These are phyloP conservation scores for Epinotia nisella DNA, from an alignment of 2,888 invertebrate species.

Conservation along the genomic window DNA sequence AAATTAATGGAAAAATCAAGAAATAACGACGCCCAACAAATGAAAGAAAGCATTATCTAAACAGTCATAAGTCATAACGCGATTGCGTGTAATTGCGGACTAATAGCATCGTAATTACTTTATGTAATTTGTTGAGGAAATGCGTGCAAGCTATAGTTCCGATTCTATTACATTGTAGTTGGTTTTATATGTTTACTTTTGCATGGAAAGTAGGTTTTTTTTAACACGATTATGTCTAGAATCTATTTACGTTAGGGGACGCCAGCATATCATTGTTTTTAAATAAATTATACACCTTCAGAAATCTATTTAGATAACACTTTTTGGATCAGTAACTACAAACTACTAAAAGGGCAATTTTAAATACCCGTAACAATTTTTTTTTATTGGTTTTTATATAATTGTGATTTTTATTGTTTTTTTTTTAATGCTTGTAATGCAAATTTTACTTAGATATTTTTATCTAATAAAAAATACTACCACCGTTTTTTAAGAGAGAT, in stretches of 20 bases:
- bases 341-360: neutral
- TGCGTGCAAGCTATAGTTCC: constrained; percentile 33
- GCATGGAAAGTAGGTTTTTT: neutral
- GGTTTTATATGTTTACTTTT: neutral
- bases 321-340: neutral
- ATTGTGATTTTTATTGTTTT: no score
- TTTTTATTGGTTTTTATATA: no score
- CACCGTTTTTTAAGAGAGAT: no score
- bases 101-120: constrained; percentile 36
- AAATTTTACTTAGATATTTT: no score
- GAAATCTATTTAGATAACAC: neutral
- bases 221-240: constrained; percentile 8
- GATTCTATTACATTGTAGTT: constrained; percentile 27
- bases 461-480: no score
- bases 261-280: neutral
- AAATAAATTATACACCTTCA: neutral
- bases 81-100: constrained; percentile 27
- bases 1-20: neutral
- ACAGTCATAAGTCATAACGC: constrained; percentile 30
- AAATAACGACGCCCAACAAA: constrained; percentile 6
- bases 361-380: no score
- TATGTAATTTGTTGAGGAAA: constrained; percentile 35
- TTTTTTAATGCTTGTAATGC: neutral
- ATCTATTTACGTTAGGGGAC: neutral
- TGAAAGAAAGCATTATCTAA: constrained; percentile 37